Evolutionary conservation across 1,140 invertebrate genomes (phyloP), one percentile per base, ranked within the genome.

Genomic region (Pseudobourletiella spinata): DNA sequence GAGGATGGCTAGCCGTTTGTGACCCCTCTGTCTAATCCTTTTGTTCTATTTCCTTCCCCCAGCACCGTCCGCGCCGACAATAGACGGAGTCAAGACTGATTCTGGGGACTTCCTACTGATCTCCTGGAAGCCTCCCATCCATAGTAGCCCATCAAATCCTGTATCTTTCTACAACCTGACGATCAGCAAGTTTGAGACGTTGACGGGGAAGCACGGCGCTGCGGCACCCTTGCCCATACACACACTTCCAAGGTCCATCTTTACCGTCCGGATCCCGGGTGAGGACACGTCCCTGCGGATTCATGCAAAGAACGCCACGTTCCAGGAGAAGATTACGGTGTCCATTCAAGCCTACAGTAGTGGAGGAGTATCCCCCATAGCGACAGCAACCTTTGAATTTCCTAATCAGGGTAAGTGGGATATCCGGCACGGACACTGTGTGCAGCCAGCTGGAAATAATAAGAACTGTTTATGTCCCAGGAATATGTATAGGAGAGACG

Each of bases 81-180:
- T n/a, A n/a, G 22, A 60, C 54, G 28, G 26, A 60, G 26, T 20
- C 57, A 61, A 24, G 52, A 43, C 35, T 42, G 11, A 42, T 18
- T 20, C 52, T 46, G 2, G 30, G 6, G n/a, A 42, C 11, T 14
- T 50, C 52, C 0, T 52, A 61, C 14, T 61, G 59, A 44, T 42
- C 30, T 18, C 22, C 20, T 8, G 57, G 57, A 46, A 43, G 30
- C 24, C 4, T 14, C 35, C 35, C 14, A 18, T 18, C 14, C 35
- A 42, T 42, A 14, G 11, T 18, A 14, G 11, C 11, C 14, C 14
- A 18, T 14, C 35, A 42, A 42, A 42, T 42, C 35, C 35, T 42
- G 35, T 42, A 14, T 14, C 18, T 20, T 29, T 29, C 22, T n/a
- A 15, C 11, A 2, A 55, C 29, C 22, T 26, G 32, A 29, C 24